Conservation (phyloP, 2,113 vertebrate genomes). For the Plecotus auritus region DNA sequence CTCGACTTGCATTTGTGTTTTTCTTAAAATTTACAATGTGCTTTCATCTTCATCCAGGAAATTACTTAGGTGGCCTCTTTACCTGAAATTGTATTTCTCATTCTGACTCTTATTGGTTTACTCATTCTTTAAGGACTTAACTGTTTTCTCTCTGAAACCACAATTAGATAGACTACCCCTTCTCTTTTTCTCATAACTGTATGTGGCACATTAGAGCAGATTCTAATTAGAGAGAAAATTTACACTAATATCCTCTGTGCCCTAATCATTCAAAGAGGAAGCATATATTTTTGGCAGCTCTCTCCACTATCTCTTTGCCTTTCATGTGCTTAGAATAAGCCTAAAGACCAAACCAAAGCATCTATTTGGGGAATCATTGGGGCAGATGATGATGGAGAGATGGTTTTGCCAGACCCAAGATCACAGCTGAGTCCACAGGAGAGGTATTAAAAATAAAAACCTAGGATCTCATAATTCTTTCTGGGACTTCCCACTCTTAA, state of each 20-base stretch:
- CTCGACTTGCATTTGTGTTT: not conserved
- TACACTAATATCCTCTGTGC: not conserved
- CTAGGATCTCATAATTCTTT: not conserved
- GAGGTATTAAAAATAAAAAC: not conserved
- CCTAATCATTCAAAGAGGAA: not conserved
- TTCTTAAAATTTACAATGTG: not conserved
- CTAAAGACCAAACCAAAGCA: not conserved
- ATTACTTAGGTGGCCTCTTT: not conserved
- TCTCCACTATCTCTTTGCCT: constrained; percentile 2
- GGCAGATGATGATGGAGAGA: not conserved
- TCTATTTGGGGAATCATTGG: not conserved
- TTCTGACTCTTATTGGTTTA: not conserved
- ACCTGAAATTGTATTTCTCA: not conserved
- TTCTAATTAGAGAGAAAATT: not conserved
- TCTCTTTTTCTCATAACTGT: not conserved
- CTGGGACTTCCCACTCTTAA: not conserved
- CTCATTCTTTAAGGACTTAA: not conserved
- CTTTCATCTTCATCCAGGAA: not conserved
- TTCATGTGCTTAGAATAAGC: not conserved
- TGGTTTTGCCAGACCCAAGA: not conserved
- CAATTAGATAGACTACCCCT: not conserved
- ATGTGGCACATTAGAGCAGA: not conserved
- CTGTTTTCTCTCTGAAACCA: not conserved
- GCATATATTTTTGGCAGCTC: not conserved
- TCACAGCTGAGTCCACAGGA: not conserved